Percentiles rank a stretch among this genome's conserved stretches.
These are phyloP conservation scores for Thymelicus acteon DNA, from an alignment of 2,888 invertebrate genomes.

Conservation along the genomic window DNA sequence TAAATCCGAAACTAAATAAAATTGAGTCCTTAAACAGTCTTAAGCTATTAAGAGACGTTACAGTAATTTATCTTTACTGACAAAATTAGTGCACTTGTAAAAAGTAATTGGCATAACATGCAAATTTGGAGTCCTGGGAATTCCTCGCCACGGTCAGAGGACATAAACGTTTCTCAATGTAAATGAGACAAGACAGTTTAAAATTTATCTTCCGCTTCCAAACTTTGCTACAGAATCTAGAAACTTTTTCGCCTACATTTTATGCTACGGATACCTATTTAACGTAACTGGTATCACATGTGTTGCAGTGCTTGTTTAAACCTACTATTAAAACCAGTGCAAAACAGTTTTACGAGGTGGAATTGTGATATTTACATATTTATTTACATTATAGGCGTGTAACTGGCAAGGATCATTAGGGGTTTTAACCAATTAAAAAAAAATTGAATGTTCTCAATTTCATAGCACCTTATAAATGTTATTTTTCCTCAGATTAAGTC, in stretches of 20 bases:
- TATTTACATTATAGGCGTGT: too few species aligned
- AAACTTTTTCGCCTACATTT: conserved; percentile 15
- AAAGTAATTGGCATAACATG: conserved; percentile 77
- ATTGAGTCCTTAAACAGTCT: conserved; percentile 7
- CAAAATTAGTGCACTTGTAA: conserved; percentile 70
- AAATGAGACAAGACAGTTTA: conserved; percentile 63
- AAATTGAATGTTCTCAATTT: too few species aligned
- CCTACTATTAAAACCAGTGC: too few species aligned
- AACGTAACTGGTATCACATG: too few species aligned
- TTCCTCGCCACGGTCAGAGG: conserved; percentile 57
- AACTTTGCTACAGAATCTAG: conserved; percentile 17
- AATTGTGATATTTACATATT: too few species aligned
- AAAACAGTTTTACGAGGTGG: too few species aligned
- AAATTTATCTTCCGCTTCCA: conserved; percentile 55
- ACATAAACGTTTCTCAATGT: conserved; percentile 70
- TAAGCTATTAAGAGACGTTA: conserved; percentile 18
- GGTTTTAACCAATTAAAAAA: too few species aligned
- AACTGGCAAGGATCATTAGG: too few species aligned
- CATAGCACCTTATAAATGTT: too few species aligned
- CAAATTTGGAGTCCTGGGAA: conserved; percentile 64
- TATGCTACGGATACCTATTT: conserved; percentile 5
- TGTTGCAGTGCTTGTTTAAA: too few species aligned
- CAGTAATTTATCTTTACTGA: conserved; percentile 45
- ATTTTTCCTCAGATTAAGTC: too few species aligned
- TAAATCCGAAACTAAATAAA: too few species aligned